Conservation (phyloP, 2,797 vertebrate genomes). For the Acanthiza pusilla region DNA sequence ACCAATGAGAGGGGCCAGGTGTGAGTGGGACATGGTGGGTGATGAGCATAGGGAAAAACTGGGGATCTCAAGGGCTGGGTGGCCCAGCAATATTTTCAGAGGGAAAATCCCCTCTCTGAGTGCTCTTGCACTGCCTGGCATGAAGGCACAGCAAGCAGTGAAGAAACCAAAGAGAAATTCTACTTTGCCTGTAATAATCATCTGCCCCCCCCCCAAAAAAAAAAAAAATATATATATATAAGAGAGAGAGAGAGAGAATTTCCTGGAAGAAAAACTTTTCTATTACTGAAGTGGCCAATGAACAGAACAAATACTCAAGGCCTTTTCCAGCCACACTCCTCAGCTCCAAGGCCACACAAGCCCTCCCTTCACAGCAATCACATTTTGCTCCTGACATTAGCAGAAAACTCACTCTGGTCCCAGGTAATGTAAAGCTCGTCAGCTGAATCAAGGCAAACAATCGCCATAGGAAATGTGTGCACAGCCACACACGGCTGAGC, state of each 20-base stretch:
- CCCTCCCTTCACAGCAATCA: neutral
- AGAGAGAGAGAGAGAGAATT: neutral
- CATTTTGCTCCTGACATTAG: neutral
- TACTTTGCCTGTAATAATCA: neutral
- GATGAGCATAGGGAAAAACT: neutral
- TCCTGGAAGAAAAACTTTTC: constrained; percentile 40
- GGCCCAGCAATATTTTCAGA: neutral
- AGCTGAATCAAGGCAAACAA: constrained; percentile 40
- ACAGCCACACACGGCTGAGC: constrained; percentile 33
- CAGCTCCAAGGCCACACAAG: fast-evolving
- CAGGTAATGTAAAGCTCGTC: constrained; percentile 58
- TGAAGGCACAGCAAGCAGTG: neutral
- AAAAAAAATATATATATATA: too few relatives aligned
- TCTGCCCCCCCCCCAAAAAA: neutral
- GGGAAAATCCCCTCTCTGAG: neutral
- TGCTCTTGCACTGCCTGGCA: neutral
- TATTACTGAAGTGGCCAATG: neutral
- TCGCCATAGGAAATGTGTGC: constrained; percentile 43
- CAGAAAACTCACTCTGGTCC: constrained; percentile 52
- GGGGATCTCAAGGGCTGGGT: neutral
- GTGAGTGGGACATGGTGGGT: fast-evolving
- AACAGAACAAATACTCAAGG: neutral
- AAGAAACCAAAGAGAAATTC: neutral
- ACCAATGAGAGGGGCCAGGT: neutral
- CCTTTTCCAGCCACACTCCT: neutral